A percentile compares a stretch with the other conserved stretches of the same genome.
These are phyloP conservation scores for Microtus ochrogaster DNA, from an alignment of 2,113 vertebrate species.

Conservation along the genomic window DNA sequence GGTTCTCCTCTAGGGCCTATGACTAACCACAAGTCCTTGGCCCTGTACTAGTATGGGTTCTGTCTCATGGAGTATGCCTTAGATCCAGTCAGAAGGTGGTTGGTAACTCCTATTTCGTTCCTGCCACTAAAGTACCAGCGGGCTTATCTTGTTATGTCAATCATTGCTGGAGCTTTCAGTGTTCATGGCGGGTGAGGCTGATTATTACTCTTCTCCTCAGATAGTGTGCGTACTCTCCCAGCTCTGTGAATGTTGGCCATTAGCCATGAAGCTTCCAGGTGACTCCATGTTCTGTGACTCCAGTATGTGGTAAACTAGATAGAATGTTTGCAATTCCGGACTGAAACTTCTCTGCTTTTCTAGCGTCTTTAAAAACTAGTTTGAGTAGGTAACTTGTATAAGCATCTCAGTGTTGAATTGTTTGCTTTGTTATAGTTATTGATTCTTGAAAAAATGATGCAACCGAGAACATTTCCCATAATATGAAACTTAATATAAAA, in stretches of 20 bases:
- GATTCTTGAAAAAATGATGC: neutral
- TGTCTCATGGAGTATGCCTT: neutral
- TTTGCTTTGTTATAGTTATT: neutral
- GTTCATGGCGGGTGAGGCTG: neutral
- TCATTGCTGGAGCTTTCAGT: neutral
- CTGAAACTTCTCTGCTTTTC: neutral
- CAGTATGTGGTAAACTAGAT: neutral
- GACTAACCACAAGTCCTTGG: neutral
- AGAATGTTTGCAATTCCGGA: constrained; percentile 12
- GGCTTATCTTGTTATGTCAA: neutral
- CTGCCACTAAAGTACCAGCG: neutral
- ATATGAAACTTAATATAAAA: neutral
- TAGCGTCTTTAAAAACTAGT: neutral
- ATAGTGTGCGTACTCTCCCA: neutral
- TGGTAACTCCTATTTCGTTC: neutral
- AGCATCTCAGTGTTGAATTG: neutral
- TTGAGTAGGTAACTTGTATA: neutral
- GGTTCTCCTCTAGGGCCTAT: neutral
- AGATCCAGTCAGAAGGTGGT: neutral
- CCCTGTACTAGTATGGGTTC: neutral
- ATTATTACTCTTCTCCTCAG: neutral
- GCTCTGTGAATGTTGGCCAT: neutral
- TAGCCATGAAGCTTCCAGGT: neutral
- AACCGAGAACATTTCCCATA: neutral
- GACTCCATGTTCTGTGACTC: neutral